Base-by-base conservation (phyloP, 1,140 invertebrate species). In the Brachionus koreanus region DNA sequence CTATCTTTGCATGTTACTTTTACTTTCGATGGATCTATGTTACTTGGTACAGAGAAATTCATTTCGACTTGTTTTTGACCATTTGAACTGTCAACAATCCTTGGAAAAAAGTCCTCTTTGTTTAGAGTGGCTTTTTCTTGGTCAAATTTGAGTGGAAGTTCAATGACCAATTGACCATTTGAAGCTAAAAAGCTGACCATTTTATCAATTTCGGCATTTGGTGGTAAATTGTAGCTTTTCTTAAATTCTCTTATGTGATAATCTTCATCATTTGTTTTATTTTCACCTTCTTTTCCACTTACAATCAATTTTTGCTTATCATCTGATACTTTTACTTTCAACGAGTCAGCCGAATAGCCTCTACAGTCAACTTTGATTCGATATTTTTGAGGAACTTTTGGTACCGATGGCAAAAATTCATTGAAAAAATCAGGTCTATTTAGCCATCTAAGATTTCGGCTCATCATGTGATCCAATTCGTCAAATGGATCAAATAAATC, bases 131-230 rank as follows among this genome's bases (percentile, higher is more conserved):
- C 33, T 35, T 75, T 33, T 43, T 43, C 25, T 37, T 13, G 13
- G 16, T 75, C 72, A n/a, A 25, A n/a, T 63, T 79, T 79, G 5
- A 79, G n/a, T 12, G 76, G 76, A 4, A 79, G 12, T 63, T 79
- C 76, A 25, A 61, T 35, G 3, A 79, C 76, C 25, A 79, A 23
- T 19, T 52, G 43, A 23, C 76, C 76, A 37, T 49, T 39, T 2
- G 46, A 39, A 49, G 76, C 39, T n/a, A 79, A 39, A 57, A 79
- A 79, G 43, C 76, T 79, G 12, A 61, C 49, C 49, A 79, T 35
- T 43, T 79, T 49, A 25, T 79, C 76, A 6, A 49, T 46, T 39
- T 52, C 49, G 25, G 49, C 76, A 42, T 79, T 57, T 5, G 39
- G 19, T 39, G 76, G 76, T 29, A 79, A 19, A 16, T 79, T 29